Percentiles rank a stretch among this genome's conserved stretches.
phyloP scores from a whole-genome alignment of 2,888 invertebrate genomes.

The Acrocyrtus sp. region DNA sequence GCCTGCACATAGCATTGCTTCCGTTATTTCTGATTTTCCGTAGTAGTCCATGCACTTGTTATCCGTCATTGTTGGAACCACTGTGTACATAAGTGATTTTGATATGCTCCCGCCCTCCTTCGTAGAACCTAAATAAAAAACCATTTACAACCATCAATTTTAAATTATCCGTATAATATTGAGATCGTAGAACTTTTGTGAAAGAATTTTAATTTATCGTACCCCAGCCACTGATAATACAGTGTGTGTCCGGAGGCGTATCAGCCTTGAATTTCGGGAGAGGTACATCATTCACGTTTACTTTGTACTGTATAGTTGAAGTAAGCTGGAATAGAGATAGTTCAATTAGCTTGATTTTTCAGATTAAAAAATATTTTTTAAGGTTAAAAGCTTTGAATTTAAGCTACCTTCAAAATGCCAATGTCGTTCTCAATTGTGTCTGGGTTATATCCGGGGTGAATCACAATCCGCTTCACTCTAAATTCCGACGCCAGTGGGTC shows the following conservation, averaged over 20 bases:
- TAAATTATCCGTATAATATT: too few species aligned
- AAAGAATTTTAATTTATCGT: too few species aligned
- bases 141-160: too few species aligned
- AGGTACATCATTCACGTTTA: slow-evolving; percentile 54
- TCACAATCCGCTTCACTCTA: slow-evolving; percentile 44
- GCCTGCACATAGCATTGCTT: slow-evolving; percentile 62
- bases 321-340: slow-evolving; percentile 38
- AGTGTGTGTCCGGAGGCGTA: slow-evolving; percentile 41
- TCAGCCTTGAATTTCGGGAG: slow-evolving; percentile 56
- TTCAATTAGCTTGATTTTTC: not conserved
- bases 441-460: slow-evolving; percentile 58
- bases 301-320: slow-evolving; percentile 46
- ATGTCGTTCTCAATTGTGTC: slow-evolving; percentile 59
- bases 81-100: slow-evolving; percentile 58
- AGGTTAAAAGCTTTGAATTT: not conserved
- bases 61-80: slow-evolving; percentile 59
- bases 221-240: slow-evolving; percentile 60
- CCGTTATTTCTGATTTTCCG: slow-evolving; percentile 59
- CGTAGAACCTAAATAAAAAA: slow-evolving; percentile 44
- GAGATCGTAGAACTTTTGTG: too few species aligned
- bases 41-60: slow-evolving; percentile 57
- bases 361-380: not conserved
- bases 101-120: slow-evolving; percentile 59
- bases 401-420: slow-evolving; percentile 52
- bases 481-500: slow-evolving; percentile 49